Percentiles rank a stretch among this genome's conserved stretches.
phyloP scores from a whole-genome alignment of 2,797 vertebrate species.

The Cyprinella venusta region DNA sequence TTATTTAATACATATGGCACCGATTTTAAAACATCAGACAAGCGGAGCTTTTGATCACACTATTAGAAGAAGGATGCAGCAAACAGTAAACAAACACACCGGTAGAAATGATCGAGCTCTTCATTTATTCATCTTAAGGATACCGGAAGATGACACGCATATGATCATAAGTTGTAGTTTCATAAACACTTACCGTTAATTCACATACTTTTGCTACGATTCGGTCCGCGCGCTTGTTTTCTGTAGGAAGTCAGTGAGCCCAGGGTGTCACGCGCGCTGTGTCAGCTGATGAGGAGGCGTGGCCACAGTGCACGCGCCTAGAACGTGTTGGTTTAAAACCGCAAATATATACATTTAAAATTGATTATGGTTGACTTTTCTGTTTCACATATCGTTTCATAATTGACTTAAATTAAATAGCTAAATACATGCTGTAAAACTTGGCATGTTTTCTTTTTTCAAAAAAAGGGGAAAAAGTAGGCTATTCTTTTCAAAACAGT shows the following conservation, averaged over 20 bases:
- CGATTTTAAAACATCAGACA: not conserved
- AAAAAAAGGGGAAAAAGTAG: no score
- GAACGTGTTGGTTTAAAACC: not conserved
- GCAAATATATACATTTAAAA: not conserved
- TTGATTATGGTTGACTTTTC: not conserved
- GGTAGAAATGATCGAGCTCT: not conserved
- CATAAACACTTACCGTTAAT: constrained; percentile 22
- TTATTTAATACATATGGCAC: not conserved
- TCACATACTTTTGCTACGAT: constrained; percentile 4
- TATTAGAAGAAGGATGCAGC: no score
- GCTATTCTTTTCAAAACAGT: not conserved
- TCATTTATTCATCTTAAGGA: not conserved
- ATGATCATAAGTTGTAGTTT: not conserved
- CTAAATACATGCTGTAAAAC: not conserved
- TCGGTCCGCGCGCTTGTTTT: not conserved
- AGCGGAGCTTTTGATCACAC: not conserved
- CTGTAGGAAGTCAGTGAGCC: constrained; percentile 22
- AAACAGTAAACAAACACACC: constrained; percentile 28
- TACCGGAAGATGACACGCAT: not conserved
- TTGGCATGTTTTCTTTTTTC: not conserved
- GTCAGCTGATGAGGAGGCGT: constrained; percentile 53
- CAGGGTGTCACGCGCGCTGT: constrained; percentile 44
- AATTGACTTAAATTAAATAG: not conserved
- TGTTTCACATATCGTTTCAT: not conserved
- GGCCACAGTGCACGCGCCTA: not conserved